Evolutionary conservation across 2,797 vertebrate species (phyloP), one percentile per base, ranked within the genome.

Genomic region (Neosilurus mollespiculum): DNA sequence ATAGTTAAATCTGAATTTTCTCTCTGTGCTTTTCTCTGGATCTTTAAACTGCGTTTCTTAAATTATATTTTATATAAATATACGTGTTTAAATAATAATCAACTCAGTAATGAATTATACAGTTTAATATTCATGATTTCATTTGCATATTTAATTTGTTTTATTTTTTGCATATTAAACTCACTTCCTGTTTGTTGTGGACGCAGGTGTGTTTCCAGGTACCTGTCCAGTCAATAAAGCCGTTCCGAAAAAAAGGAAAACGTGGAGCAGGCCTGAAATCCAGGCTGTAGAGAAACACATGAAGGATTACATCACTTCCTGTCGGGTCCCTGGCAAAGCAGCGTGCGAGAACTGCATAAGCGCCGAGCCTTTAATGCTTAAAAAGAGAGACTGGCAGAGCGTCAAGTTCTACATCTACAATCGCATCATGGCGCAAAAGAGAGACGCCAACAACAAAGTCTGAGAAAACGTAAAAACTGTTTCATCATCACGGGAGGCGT

Each of bases 321-420:
- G 73, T 34, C 80, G 82, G 14, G 87, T 87, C 12, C 87, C 87
- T 4, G 84, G 84, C 49, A 87, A 86, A 66, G 54, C 71, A 4
- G 82, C 84, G 6, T 87, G 87, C 4, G 84, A 87, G 43, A 75
- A 75, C 78, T 87, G 86, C 66, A 26, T 87, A 2, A 69, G 65
- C 20, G 79, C 86, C 18, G 86, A 87, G 9, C 79, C 84, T 10
- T 64, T 73, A 30, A 83, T 70, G 18, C 80, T 87, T 0, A 87
- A 86, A 58, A 66, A 79, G 78, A 78, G 86, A 81, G 86, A 84
- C 67, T 87, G 84, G 86, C 86, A 86, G 73, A 82, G 84, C 22
- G 67, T 87, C 59, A 87, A 87, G 76, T 87, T 85, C 43, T 87
- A 85, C 71, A 71, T 87, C 78, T 85, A 87, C 61, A 87, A 87